Percentiles rank a stretch among this genome's conserved stretches.
These are phyloP conservation scores for Luperina testacea DNA, from an alignment of 2,888 invertebrate species.

Conservation along the genomic window DNA sequence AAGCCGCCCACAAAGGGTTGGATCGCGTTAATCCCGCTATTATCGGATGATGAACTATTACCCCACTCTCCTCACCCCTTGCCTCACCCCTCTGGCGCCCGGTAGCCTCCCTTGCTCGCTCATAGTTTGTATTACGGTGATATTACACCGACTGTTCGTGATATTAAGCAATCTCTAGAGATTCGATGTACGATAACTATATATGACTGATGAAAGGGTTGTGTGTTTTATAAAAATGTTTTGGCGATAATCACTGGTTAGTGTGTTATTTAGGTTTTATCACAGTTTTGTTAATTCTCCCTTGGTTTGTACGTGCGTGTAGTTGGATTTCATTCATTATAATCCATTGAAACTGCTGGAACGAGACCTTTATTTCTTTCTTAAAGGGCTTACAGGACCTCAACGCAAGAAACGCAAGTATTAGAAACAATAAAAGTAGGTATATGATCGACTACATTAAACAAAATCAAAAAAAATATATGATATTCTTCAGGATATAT, in stretches of 20 bases:
- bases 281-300: neutral
- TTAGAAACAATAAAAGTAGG: no score
- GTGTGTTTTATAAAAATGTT: constrained; percentile 56
- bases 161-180: constrained; percentile 71
- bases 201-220: constrained; percentile 72
- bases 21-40: constrained; percentile 85
- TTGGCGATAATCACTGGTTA: constrained; percentile 52
- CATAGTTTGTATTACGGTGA: constrained; percentile 70
- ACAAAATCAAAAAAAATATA: no score
- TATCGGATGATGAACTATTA: constrained; percentile 85
- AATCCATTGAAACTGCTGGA: neutral
- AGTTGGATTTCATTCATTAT: neutral
- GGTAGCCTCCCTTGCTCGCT: constrained; percentile 35
- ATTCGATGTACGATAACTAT: constrained; percentile 65
- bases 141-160: constrained; percentile 85
- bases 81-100: constrained; percentile 44
- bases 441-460: no score
- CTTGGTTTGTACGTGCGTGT: neutral
- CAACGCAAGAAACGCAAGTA: no score
- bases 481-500: no score
- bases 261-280: constrained; percentile 10
- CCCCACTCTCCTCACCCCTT: constrained; percentile 56
- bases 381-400: no score
- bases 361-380: no score
- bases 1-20: constrained; percentile 88